These are phyloP conservation scores for Eulemur macaco DNA, from an alignment of 2,113 vertebrate species.

Conservation along the genomic window DNA sequence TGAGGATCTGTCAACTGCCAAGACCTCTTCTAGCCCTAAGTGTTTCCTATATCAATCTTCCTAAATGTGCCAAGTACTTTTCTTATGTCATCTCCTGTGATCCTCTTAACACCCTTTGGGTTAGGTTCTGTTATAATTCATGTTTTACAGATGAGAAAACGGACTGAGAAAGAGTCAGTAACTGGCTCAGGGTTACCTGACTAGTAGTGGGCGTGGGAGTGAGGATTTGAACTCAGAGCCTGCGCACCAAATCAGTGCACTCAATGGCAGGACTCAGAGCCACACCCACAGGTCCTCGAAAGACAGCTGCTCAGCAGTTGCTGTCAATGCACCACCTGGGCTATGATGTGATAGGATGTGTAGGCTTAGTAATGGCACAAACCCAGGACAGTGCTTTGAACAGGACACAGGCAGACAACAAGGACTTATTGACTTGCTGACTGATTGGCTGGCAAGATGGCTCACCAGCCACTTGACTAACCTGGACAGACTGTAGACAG, in stretches of 20 bases:
- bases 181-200: background rate
- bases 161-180: background rate
- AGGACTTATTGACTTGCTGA: background rate
- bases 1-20: background rate
- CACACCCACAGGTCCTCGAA: background rate
- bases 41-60: background rate
- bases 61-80: background rate
- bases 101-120: background rate
- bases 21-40: background rate
- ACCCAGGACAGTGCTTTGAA: background rate
- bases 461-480: background rate
- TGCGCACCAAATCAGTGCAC: background rate
- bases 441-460: background rate
- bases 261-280: background rate
- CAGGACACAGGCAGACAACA: background rate
- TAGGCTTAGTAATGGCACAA: background rate
- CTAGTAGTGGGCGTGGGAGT: background rate
- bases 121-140: background rate
- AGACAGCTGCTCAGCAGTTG: too few species aligned
- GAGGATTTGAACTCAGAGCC: background rate
- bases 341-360: background rate
- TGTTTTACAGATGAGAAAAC: background rate
- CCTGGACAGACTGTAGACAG: background rate
- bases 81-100: background rate
- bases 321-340: fast-evolving